Evolutionary conservation across 1,140 invertebrate species (phyloP).

Genomic region (Halictus rubicundus): DNA sequence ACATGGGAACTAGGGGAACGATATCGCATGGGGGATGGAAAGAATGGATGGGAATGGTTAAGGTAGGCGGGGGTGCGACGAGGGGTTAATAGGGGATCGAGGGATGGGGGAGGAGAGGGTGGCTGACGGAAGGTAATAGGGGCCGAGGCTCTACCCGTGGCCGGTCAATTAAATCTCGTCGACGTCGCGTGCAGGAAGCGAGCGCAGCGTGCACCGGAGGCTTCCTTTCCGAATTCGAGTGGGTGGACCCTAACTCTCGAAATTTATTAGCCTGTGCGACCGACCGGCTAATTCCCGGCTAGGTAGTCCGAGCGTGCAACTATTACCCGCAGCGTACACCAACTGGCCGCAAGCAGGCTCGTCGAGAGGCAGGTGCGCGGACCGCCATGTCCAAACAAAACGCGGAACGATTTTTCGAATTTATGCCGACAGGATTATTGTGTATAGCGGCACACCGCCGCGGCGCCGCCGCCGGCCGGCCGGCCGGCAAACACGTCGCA

Average conservation of each 20-base stretch:
- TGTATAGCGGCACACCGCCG: too few relatives aligned
- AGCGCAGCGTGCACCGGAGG: constrained; percentile 62
- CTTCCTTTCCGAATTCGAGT: constrained; percentile 68
- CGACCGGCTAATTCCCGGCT: constrained; percentile 58
- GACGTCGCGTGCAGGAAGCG: constrained; percentile 68
- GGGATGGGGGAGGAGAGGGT: background rate
- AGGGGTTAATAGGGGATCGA: background rate
- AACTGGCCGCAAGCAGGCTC: constrained; percentile 26
- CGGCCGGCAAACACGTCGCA: too few relatives aligned
- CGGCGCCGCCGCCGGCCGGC: too few relatives aligned
- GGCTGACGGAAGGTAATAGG: constrained; percentile 50
- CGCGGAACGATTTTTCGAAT: background rate
- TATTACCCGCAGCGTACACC: constrained; percentile 52
- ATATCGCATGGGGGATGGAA: background rate
- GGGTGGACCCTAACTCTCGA: constrained; percentile 60
- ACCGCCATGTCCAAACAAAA: background rate
- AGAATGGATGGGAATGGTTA: constrained; percentile 11
- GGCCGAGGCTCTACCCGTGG: constrained; percentile 54
- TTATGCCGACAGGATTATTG: background rate
- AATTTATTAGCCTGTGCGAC: constrained; percentile 66
- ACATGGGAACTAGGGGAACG: background rate
- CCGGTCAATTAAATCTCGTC: constrained; percentile 67
- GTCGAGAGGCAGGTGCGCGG: constrained; percentile 11
- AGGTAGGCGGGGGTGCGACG: background rate
- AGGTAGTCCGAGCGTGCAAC: constrained; percentile 51